Evolutionary conservation across 2,888 invertebrate genomes (phyloP).

Genomic region (Dorcus hopei): DNA sequence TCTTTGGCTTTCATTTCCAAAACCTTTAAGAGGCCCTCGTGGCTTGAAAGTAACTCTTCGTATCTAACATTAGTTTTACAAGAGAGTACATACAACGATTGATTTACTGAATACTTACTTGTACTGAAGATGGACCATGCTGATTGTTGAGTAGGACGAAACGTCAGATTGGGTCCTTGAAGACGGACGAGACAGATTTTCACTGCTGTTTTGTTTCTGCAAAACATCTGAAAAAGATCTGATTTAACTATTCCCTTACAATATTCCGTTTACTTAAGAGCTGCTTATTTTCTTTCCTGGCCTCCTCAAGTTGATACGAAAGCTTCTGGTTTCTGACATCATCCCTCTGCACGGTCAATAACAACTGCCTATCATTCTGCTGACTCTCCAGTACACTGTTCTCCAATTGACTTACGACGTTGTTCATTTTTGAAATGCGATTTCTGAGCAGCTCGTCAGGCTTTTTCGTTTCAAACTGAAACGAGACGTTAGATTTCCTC

Average conservation of each 20-base stretch:
- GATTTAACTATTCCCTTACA: background rate
- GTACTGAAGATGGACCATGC: slow-evolving; percentile 56
- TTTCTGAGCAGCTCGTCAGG: slow-evolving; percentile 5
- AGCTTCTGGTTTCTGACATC: slow-evolving; percentile 31
- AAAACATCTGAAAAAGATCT: slow-evolving; percentile 31
- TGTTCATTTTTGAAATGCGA: slow-evolving; percentile 20
- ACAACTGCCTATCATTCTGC: slow-evolving; percentile 33
- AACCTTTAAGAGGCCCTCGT: slow-evolving; percentile 41
- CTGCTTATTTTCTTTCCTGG: slow-evolving; percentile 38
- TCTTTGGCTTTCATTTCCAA: slow-evolving; percentile 38
- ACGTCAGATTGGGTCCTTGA: slow-evolving; percentile 40
- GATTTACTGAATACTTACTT: slow-evolving; percentile 41
- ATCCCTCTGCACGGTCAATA: slow-evolving; percentile 33
- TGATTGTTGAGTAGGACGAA: slow-evolving; percentile 54
- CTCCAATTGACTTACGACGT: slow-evolving; percentile 32
- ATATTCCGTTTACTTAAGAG: slow-evolving; percentile 31
- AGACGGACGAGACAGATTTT: slow-evolving; percentile 21
- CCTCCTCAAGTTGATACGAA: slow-evolving; percentile 35
- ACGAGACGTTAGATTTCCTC: background rate
- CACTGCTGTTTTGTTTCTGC: slow-evolving; percentile 29
- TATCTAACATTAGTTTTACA: slow-evolving; percentile 28
- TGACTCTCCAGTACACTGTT: slow-evolving; percentile 32
- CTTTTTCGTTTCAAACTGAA: slow-evolving; percentile 1
- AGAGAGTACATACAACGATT: too few species aligned
- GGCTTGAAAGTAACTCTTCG: slow-evolving; percentile 40